These are phyloP conservation scores for Cricetomys ansorgei DNA, from an alignment of 2,113 vertebrate genomes.

Conservation along the genomic window DNA sequence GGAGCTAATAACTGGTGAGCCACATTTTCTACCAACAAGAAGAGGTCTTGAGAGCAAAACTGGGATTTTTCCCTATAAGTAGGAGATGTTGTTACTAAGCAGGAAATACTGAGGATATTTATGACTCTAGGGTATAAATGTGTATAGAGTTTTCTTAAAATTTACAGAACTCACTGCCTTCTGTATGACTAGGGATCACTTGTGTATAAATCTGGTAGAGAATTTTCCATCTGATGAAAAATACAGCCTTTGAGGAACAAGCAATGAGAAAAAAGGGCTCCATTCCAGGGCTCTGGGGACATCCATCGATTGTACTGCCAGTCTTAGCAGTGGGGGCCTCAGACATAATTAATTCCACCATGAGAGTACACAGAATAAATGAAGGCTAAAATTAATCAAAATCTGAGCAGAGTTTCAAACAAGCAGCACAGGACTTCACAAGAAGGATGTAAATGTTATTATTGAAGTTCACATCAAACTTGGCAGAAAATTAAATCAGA, in stretches of 20 bases:
- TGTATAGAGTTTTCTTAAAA: constrained; percentile 40
- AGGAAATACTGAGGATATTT: not conserved
- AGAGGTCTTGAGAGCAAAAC: not conserved
- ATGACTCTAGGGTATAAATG: not conserved
- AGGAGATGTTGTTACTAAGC: not conserved
- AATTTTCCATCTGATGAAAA: constrained; percentile 68
- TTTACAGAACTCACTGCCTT: constrained; percentile 51
- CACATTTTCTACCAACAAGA: not conserved
- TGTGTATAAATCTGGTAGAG: constrained; percentile 63
- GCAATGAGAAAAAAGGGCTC: not conserved
- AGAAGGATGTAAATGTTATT: constrained; percentile 57
- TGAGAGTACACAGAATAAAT: constrained; percentile 39
- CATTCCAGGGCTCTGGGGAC: not conserved
- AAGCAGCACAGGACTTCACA: constrained; percentile 56
- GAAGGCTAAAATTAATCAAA: constrained; percentile 67
- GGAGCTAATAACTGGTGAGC: not conserved
- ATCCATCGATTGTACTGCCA: constrained; percentile 41
- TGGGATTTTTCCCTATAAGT: not conserved
- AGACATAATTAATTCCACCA: constrained; percentile 62
- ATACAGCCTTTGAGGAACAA: constrained; percentile 39
- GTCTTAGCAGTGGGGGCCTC: constrained; percentile 16
- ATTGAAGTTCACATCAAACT: constrained; percentile 53
- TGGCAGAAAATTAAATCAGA: constrained; percentile 16
- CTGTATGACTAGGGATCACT: not conserved
- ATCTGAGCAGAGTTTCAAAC: constrained; percentile 61